These are phyloP conservation scores for Hassar affinis DNA, from an alignment of 2,113 vertebrate species.

Conservation along the genomic window DNA sequence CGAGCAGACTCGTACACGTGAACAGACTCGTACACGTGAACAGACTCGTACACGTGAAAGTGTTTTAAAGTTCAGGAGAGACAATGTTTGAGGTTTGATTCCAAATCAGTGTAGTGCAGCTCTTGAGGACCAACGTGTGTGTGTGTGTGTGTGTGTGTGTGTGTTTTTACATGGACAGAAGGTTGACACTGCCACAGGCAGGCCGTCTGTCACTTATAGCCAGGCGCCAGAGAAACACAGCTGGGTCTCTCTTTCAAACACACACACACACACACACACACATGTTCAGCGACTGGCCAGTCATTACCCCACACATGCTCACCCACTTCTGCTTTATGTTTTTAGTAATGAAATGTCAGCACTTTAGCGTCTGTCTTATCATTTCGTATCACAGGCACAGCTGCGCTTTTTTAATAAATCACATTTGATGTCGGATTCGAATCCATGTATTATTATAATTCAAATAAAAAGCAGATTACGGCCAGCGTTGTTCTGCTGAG, in stretches of 20 bases:
- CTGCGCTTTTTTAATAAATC: background rate
- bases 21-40: too few species aligned
- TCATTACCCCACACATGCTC: background rate
- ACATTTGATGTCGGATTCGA: background rate
- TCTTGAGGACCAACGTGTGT: background rate
- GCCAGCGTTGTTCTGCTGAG: too few species aligned
- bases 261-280: background rate
- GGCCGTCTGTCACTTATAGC: background rate
- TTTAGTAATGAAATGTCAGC: background rate
- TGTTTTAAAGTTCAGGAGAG: background rate
- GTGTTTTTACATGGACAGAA: background rate
- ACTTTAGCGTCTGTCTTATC: background rate
- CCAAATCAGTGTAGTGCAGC: background rate
- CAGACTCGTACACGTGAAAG: background rate
- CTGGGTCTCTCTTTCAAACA: background rate
- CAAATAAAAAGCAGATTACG: too few species aligned
- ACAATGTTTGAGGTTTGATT: background rate
- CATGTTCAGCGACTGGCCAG: background rate
- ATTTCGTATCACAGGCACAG: background rate
- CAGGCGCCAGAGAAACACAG: constrained; percentile 2
- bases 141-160: background rate
- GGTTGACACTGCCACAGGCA: background rate
- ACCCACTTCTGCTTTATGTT: background rate
- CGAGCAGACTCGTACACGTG: background rate
- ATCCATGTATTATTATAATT: too few species aligned